phyloP scores from a whole-genome alignment of 2,113 vertebrate genomes.

The Spheniscus mendiculus region DNA sequence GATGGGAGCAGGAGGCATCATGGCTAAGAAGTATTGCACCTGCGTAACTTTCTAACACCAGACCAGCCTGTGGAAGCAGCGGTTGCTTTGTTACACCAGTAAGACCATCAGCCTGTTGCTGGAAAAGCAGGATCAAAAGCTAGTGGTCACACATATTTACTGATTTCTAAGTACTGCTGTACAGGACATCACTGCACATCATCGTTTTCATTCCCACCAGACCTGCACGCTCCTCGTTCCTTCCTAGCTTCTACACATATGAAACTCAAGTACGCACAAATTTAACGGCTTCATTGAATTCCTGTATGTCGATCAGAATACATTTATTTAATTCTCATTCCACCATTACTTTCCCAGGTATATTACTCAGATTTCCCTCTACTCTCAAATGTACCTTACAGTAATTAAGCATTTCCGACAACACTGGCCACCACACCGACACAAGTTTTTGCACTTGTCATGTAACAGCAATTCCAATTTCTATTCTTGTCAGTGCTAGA shows the following conservation, averaged over 20 bases:
- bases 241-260: neutral
- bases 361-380: neutral
- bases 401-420: neutral
- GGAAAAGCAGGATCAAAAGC: neutral
- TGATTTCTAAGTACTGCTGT: neutral
- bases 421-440: neutral
- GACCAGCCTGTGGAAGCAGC: neutral
- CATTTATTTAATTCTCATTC: neutral
- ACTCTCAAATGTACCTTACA: neutral
- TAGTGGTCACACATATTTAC: rapidly evolving
- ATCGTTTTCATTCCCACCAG: neutral
- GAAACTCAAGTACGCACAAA: neutral
- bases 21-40: rapidly evolving
- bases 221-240: neutral
- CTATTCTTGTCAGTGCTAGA: neutral
- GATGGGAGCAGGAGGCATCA: neutral
- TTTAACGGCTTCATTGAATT: neutral
- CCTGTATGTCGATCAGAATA: neutral
- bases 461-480: neutral
- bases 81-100: neutral
- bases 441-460: neutral
- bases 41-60: neutral
- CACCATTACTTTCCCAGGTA: neutral
- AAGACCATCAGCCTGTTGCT: too few species aligned
- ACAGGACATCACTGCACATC: too few species aligned